These are phyloP conservation scores for Synchiropus splendidus DNA, from an alignment of 2,113 vertebrate genomes.

Conservation along the genomic window DNA sequence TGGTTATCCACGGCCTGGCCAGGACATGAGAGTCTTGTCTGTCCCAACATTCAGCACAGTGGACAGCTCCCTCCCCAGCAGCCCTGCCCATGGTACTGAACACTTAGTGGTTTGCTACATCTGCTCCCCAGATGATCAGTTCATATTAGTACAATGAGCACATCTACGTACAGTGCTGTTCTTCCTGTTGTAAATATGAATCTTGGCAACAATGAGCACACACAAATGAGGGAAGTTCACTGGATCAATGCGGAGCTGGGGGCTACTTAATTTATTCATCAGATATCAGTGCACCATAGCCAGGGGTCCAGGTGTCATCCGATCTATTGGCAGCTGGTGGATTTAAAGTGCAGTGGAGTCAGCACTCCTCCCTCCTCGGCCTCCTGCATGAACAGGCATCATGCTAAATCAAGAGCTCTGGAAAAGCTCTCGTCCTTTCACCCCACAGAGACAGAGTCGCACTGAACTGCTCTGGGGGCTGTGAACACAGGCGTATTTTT, in stretches of 20 bases:
- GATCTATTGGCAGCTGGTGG: slow-evolving; percentile 49
- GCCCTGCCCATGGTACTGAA: too few species aligned
- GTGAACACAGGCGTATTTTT: slow-evolving; percentile 6
- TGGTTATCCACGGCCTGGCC: too few species aligned
- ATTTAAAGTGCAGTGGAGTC: slow-evolving; percentile 53
- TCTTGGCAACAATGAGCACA: not conserved
- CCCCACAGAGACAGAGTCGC: slow-evolving; percentile 25
- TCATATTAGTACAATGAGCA: too few species aligned
- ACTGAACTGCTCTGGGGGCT: slow-evolving; percentile 4
- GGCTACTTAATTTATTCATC: slow-evolving; percentile 49
- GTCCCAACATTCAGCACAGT: too few species aligned
- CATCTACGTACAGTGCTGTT: too few species aligned
- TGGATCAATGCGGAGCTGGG: slow-evolving; percentile 35
- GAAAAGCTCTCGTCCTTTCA: slow-evolving; percentile 34
- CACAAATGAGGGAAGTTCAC: not conserved
- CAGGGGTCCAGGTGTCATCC: slow-evolving; percentile 50
- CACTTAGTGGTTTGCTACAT: too few species aligned
- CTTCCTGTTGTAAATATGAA: too few species aligned
- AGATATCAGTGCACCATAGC: slow-evolving; percentile 24
- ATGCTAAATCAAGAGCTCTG: slow-evolving; percentile 54
- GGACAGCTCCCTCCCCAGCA: too few species aligned
- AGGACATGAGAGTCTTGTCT: too few species aligned
- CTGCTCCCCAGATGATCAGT: too few species aligned
- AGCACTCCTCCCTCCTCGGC: slow-evolving; percentile 37
- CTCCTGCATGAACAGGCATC: slow-evolving; percentile 45